Evolutionary conservation across 2,797 vertebrate species (phyloP).

Genomic region (Atherinosoma microstoma): DNA sequence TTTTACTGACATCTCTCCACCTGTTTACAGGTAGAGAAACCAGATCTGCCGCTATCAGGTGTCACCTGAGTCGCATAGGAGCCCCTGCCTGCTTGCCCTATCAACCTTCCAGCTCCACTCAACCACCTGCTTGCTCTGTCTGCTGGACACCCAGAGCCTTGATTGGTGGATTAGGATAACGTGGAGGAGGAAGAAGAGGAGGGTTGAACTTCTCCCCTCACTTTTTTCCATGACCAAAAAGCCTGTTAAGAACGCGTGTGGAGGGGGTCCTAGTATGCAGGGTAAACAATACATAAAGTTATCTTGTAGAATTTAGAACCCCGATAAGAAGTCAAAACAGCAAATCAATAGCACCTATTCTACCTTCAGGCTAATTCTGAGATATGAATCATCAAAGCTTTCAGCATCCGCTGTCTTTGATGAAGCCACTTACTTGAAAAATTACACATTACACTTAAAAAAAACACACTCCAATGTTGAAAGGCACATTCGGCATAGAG

Average conservation of each 20-base stretch:
- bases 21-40: slow-evolving; percentile 52
- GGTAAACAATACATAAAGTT: background rate
- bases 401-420: slow-evolving; percentile 8
- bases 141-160: slow-evolving; percentile 1
- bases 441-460: slow-evolving; percentile 14
- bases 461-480: slow-evolving; percentile 9
- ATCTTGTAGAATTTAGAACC: background rate
- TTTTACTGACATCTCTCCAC: slow-evolving; percentile 14
- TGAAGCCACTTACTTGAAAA: slow-evolving; percentile 30
- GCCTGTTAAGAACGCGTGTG: background rate
- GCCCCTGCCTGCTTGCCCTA: slow-evolving; percentile 9
- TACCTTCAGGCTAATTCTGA: slow-evolving; percentile 2
- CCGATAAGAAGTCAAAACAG: slow-evolving; percentile 1
- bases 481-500: slow-evolving; percentile 4
- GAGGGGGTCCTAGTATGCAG: background rate
- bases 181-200: background rate
- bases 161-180: slow-evolving; percentile 1
- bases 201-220: slow-evolving; percentile 20
- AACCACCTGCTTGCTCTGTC: slow-evolving; percentile 40
- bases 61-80: slow-evolving; percentile 21
- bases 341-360: background rate
- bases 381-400: slow-evolving; percentile 21
- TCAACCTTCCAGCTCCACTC: slow-evolving; percentile 18
- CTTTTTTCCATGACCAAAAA: slow-evolving; percentile 11
- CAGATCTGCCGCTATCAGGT: slow-evolving; percentile 57